Conservation (phyloP, 2,797 vertebrate genomes). For the Rhabdophis nuchalis region DNA sequence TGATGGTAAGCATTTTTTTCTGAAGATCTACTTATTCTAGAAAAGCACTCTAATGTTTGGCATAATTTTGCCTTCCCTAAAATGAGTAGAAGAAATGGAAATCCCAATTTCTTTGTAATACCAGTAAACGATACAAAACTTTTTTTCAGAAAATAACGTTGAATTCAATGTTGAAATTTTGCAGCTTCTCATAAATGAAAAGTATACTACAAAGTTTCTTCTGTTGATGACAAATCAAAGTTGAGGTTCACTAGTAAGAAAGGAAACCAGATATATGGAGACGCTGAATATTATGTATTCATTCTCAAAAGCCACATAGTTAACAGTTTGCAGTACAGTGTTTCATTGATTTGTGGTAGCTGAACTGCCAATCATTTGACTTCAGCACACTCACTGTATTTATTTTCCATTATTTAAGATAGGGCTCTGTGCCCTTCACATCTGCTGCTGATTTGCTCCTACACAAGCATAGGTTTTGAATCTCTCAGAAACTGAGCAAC, state of each 20-base stretch:
- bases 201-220: not conserved
- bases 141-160: not conserved
- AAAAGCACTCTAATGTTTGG: not conserved
- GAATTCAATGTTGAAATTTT: not conserved
- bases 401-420: slow-evolving; percentile 7
- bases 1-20: not conserved
- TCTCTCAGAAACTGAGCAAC: not conserved
- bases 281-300: not conserved
- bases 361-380: slow-evolving; percentile 17
- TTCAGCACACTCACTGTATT: not conserved
- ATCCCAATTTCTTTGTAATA: not conserved
- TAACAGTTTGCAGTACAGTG: not conserved
- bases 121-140: not conserved
- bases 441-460: slow-evolving; percentile 1
- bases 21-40: not conserved
- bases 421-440: slow-evolving; percentile 1
- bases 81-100: not conserved
- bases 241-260: not conserved
- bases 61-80: not conserved
- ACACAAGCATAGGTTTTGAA: not conserved
- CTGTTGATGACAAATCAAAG: slow-evolving; percentile 2
- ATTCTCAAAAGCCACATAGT: not conserved
- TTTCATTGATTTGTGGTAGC: not conserved
- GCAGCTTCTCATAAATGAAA: not conserved
- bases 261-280: not conserved